These are phyloP conservation scores for Paradisaea rubra DNA, from an alignment of 2,113 vertebrate genomes.

Conservation along the genomic window DNA sequence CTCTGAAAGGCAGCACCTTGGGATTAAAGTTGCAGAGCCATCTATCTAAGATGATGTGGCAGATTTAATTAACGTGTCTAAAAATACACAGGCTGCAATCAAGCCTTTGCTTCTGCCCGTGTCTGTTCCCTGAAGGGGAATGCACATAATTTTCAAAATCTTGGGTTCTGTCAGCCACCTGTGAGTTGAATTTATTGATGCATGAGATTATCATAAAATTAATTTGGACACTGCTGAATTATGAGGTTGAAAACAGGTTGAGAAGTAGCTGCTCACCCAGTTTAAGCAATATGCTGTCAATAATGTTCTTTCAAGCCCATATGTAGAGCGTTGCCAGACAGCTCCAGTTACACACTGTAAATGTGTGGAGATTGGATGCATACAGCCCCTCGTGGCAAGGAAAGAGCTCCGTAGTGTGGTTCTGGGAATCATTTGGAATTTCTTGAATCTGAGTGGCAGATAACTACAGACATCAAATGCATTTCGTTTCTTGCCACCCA, in stretches of 20 bases:
- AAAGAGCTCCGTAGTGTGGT: not conserved
- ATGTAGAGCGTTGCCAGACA: constrained; percentile 8
- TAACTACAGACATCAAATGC: constrained; percentile 7
- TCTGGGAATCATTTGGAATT: not conserved
- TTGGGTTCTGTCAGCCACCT: constrained; percentile 58
- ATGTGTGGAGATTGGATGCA: not conserved
- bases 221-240: constrained; percentile 67
- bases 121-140: constrained; percentile 65
- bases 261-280: constrained; percentile 18
- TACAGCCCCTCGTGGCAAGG: not conserved
- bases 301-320: constrained; percentile 26
- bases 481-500: not conserved
- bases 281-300: constrained; percentile 26
- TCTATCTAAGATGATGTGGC: constrained; percentile 53
- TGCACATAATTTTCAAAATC: constrained; percentile 60
- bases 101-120: constrained; percentile 49
- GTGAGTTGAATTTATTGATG: constrained; percentile 58
- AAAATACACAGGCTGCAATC: constrained; percentile 59
- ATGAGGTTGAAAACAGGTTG: constrained; percentile 58
- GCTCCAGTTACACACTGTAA: constrained; percentile 13
- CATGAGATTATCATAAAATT: constrained; percentile 69
- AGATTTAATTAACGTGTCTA: constrained; percentile 66
- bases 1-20: constrained; percentile 62
- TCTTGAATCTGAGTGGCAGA: not conserved
- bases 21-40: constrained; percentile 59